Base-by-base conservation (phyloP, 1,140 invertebrate genomes). In the Meloidogyne floridensis region DNA sequence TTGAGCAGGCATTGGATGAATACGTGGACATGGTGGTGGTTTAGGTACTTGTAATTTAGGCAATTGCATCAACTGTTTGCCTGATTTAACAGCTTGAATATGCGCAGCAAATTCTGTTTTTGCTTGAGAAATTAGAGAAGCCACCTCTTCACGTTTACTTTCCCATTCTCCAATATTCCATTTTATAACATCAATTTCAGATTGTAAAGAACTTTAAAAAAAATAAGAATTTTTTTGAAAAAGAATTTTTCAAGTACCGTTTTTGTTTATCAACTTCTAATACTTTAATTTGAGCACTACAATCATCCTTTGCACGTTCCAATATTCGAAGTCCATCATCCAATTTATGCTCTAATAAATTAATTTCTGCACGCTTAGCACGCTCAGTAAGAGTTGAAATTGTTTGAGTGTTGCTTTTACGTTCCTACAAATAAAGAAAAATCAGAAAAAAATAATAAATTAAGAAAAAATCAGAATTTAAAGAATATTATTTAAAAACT, bases 101-200 rank as follows among this genome's bases (percentile, higher is more conserved):
- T 87, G 82, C 11, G 53, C 53, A n/a, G 43, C 4, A 43, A 81
- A 80, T 47, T 86, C 85, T n/a, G 77, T 75, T 51, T 83, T 84
- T 20, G 83, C 70, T 65, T 87, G 84, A 9, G 15, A 54, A 65
- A 86, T 84, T 15, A 86, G 75, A 18, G 51, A 20, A 0, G 77
- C 79, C 18, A 87, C 79, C 59, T 86, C 85, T 20, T 84, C 82
- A 18, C 69, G 70, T 13, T 78, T 83, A 20, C 54, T 80, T 51
- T 87, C 81, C 83, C 86, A 86, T 75, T 86, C 79, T 54, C 54
- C 70, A 53, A 82, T 81, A 43, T 87, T 84, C 74, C 86, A 87
- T 8, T 85, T 83, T 3, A 86, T 59, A 18, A 77, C 43, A 6
- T 74, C 80, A 15, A 53, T 74, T 47, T 86, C 85, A 10, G 75